A percentile compares a stretch with the other conserved stretches of the same genome.
Evolutionary conservation across 1,140 invertebrate genomes (phyloP).

Genomic region (Tetragnatha versicolor): DNA sequence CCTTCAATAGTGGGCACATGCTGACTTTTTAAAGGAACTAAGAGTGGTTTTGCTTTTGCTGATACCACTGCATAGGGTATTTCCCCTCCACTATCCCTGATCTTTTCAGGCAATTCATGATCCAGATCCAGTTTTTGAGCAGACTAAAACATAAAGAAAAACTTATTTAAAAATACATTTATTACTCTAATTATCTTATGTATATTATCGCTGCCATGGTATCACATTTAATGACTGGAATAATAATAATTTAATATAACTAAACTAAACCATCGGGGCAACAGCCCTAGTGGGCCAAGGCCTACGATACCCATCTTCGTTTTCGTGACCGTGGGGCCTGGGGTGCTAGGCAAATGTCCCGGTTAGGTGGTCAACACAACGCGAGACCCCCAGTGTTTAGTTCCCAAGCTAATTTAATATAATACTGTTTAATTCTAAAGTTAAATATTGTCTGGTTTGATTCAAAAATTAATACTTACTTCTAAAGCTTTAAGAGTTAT

Average conservation of each 20-base stretch:
- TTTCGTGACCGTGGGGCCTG: no score
- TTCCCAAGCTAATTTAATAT: no score
- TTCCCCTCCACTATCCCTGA: slow-evolving; percentile 11
- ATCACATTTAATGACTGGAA: neutral
- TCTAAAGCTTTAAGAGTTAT: neutral
- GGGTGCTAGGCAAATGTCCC: no score
- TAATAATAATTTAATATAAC: neutral
- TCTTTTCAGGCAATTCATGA: neutral
- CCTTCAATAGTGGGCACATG: slow-evolving; percentile 22
- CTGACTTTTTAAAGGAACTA: slow-evolving; percentile 28
- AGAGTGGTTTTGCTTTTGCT: slow-evolving; percentile 37
- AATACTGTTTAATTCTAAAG: no score
- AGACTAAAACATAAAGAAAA: slow-evolving; percentile 2
- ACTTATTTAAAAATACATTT: neutral
- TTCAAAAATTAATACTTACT: neutral
- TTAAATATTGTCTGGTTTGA: no score
- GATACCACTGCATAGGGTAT: slow-evolving; percentile 52
- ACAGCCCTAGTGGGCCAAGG: no score
- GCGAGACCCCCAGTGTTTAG: no score
- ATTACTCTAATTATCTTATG: no score
- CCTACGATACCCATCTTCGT: no score
- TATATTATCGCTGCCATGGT: neutral
- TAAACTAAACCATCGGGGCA: no score
- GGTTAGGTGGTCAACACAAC: no score
- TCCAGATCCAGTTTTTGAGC: slow-evolving; percentile 12